Percentiles rank a stretch among this genome's conserved stretches.
Evolutionary conservation across 2,113 vertebrate species (phyloP).

Genomic region (Microtus richardsoni): DNA sequence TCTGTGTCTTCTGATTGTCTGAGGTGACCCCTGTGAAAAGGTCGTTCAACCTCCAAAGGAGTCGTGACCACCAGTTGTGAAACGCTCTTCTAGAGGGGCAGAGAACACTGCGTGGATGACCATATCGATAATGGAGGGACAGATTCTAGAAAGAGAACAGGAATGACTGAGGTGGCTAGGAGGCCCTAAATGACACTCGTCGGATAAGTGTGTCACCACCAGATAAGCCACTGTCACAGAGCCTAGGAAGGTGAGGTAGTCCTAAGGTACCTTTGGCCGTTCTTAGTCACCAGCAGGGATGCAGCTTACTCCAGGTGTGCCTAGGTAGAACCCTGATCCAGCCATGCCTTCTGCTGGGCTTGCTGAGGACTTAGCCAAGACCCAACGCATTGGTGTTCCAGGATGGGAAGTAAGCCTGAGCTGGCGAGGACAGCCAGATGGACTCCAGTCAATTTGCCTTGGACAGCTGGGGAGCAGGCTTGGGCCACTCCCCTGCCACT

Average conservation of each 20-base stretch:
- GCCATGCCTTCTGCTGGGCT: neutral
- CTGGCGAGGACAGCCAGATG: slow-evolving; percentile 68
- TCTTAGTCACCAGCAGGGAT: neutral
- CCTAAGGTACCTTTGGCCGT: accelerated
- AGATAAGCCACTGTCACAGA: neutral
- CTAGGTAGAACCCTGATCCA: neutral
- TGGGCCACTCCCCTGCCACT: neutral
- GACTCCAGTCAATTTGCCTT: slow-evolving; percentile 67
- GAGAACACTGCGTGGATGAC: neutral
- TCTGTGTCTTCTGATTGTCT: neutral
- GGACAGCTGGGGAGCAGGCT: slow-evolving; percentile 79
- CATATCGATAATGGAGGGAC: neutral
- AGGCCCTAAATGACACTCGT: neutral
- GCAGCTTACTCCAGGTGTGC: neutral
- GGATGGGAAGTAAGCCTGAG: slow-evolving; percentile 53
- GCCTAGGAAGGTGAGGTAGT: neutral
- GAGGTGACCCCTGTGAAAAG: neutral
- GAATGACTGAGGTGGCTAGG: neutral
- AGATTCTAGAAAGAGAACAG: neutral
- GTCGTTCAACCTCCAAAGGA: neutral
- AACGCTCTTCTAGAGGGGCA: neutral
- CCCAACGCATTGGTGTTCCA: neutral
- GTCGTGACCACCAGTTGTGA: neutral
- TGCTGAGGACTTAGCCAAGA: neutral
- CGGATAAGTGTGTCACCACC: neutral